Evolutionary conservation across 2,113 vertebrate genomes (phyloP).

Genomic region (Mus pahari): DNA sequence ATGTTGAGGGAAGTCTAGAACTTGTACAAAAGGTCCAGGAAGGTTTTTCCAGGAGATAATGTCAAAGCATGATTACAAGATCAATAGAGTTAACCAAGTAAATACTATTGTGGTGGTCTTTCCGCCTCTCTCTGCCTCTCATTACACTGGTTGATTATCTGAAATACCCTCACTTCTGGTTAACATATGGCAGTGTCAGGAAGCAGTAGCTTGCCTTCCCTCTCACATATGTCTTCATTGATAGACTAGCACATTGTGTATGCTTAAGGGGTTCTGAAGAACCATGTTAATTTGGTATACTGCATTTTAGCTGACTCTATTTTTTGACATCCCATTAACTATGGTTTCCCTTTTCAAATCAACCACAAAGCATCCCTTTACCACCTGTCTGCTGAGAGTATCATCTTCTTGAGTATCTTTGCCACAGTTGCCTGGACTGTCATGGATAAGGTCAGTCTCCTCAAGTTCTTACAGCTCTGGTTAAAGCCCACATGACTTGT

Average conservation of each 20-base stretch:
- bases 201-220: background rate
- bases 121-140: background rate
- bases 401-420: background rate
- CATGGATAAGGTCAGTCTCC: background rate
- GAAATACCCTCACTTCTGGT: background rate
- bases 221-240: background rate
- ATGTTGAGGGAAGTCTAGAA: background rate
- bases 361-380: background rate
- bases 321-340: background rate
- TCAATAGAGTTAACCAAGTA: background rate
- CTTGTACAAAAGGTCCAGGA: background rate
- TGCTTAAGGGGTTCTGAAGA: background rate
- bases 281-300: background rate
- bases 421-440: no score
- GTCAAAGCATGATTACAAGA: background rate
- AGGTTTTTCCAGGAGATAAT: background rate
- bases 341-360: background rate
- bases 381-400: no score
- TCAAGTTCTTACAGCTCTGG: background rate
- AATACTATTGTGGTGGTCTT: background rate
- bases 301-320: background rate
- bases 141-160: background rate
- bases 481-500: background rate
- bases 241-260: background rate
- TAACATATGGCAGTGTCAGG: fast-evolving